Evolutionary conservation across 2,113 vertebrate genomes (phyloP), one percentile per base, ranked within the genome.

Genomic region (Vidua chalybeata): DNA sequence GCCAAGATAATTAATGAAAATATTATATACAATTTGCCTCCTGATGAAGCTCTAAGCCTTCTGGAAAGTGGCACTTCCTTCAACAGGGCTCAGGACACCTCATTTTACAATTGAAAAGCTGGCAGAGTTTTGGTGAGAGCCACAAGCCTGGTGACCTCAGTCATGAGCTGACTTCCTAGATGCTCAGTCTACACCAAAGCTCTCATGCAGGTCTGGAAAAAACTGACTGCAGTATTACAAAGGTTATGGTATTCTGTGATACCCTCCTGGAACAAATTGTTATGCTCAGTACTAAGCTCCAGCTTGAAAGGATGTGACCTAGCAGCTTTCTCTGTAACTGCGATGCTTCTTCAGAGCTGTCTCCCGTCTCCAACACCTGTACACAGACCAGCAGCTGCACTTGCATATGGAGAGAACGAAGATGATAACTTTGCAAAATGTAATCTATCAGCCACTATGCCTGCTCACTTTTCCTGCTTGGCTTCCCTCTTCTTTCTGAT

Each of bases 1-100:
- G 74, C 45, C 54, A 90, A 91, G 71, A 82, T 69, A 96, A 92
- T 88, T 58, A 88, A 73, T 51, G 54, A 88, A 91, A 94, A 90
- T 85, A 93, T 88, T 91, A 80, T 43, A 76, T 18, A 61, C 35
- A 46, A 23, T 58, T 76, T 90, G 51, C n/a, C 49, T 90, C 62
- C 28, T 37, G 78, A 93, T 46, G 45, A 93, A 87, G 41, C 41
- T 81, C 69, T 33, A 67, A 79, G 66, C 62, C 81, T 93, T 91
- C 92, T 95, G 52, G 33, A 72, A 91, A 81, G 46, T 20, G 21
- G 18, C 26, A 52, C 6, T 37, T 72, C 58, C 51, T 89, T 71
- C 45, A 84, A 26, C 21, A 74, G 27, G 6, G 16, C 39, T 67
- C 35, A 13, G 21, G 56, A 12, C 35, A 63, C 35, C 28, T 71